Evolutionary conservation across 2,888 invertebrate genomes (phyloP).

Genomic region (Neoaliturus tenellus): DNA sequence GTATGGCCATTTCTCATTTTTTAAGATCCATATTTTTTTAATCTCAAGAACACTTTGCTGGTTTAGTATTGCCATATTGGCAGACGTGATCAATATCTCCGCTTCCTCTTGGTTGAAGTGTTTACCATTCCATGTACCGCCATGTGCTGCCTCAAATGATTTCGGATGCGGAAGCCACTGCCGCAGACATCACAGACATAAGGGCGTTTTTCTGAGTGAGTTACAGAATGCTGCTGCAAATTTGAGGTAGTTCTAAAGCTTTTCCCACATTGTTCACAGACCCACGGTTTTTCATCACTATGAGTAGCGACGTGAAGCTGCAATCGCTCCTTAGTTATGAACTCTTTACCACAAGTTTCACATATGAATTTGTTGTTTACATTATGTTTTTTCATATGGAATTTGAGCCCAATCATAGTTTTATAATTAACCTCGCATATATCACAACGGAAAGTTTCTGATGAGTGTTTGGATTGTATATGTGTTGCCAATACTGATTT

Average conservation of each 20-base stretch:
- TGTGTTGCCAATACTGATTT: not conserved
- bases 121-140: not conserved
- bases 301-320: not conserved
- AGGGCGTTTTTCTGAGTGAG: not conserved
- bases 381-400: not conserved
- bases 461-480: not conserved
- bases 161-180: not conserved
- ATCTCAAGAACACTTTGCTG: no score
- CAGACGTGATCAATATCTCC: not conserved
- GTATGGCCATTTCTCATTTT: no score
- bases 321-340: not conserved
- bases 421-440: not conserved
- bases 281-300: not conserved
- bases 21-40: no score
- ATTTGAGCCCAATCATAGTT: not conserved
- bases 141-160: constrained; percentile 17
- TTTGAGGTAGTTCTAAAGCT: not conserved
- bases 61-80: no score
- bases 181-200: not conserved
- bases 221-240: not conserved
- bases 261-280: constrained; percentile 5
- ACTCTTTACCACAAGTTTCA: not conserved
- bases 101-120: not conserved
- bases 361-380: not conserved
- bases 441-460: not conserved